These are phyloP conservation scores for Proteles cristata DNA, from an alignment of 2,113 vertebrate species.

Conservation along the genomic window DNA sequence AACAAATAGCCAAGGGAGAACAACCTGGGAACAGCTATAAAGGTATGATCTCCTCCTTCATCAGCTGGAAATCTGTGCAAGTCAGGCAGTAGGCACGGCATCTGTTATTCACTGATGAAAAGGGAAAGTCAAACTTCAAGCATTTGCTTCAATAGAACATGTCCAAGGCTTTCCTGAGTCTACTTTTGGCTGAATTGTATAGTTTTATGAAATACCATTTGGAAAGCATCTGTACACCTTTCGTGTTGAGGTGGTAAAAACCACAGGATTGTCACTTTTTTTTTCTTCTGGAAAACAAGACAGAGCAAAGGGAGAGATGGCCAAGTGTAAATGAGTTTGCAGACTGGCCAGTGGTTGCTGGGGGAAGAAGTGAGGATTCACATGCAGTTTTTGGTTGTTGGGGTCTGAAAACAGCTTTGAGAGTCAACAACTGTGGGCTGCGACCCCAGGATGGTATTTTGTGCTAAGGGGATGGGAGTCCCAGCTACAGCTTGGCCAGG, in stretches of 20 bases:
- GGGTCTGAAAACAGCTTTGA: conserved; percentile 49
- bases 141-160: background rate
- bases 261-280: background rate
- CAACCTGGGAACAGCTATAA: background rate
- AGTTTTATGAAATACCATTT: background rate
- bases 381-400: conserved; percentile 20
- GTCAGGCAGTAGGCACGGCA: background rate
- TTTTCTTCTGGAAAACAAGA: background rate
- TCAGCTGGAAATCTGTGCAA: background rate
- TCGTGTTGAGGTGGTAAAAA: background rate
- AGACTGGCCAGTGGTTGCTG: background rate
- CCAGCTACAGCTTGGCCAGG: conserved; percentile 36
- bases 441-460: background rate
- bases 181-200: background rate
- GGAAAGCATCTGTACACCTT: background rate
- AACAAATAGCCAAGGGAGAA: background rate
- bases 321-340: background rate
- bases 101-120: conserved; percentile 21
- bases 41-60: background rate
- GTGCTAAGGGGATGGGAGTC: conserved; percentile 47
- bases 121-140: background rate
- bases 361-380: background rate
- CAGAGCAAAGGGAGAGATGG: background rate
- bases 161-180: background rate
- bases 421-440: conserved; percentile 13